Percentiles rank a stretch among this genome's conserved stretches.
phyloP scores from a whole-genome alignment of 2,113 vertebrate genomes.

The Mesoclemmys tuberculata region DNA sequence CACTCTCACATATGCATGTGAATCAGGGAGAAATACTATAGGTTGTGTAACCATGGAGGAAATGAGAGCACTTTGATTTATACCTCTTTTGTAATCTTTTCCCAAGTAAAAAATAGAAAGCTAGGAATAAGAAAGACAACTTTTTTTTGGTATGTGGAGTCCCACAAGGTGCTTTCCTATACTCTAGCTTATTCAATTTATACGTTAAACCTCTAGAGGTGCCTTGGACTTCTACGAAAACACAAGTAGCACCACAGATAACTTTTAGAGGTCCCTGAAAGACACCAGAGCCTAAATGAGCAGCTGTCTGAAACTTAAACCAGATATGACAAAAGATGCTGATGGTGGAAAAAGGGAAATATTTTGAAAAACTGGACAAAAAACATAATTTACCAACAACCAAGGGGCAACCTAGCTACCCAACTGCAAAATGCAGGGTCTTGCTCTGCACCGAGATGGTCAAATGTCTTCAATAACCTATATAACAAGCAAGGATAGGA shows the following conservation, averaged over 20 bases:
- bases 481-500: not conserved
- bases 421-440: not conserved
- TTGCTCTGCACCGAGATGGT: not conserved
- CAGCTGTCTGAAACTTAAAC: not conserved
- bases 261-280: conserved; percentile 23
- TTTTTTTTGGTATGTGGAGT: not conserved
- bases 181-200: accelerated
- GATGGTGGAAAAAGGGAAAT: not conserved
- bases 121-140: no score
- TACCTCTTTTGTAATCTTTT: not conserved
- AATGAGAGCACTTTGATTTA: not conserved
- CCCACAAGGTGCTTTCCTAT: not conserved
- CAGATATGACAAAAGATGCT: not conserved
- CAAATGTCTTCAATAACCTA: not conserved
- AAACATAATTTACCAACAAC: not conserved
- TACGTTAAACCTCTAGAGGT: conserved; percentile 1
- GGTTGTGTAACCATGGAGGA: not conserved
- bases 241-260: not conserved
- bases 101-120: not conserved
- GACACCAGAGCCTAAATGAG: not conserved
- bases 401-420: not conserved
- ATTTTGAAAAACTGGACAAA: not conserved
- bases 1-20: no score
- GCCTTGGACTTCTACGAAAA: not conserved
- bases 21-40: not conserved